These are phyloP conservation scores for Pangasius sanitwongsei DNA, from an alignment of 2,797 vertebrate genomes.

Conservation along the genomic window DNA sequence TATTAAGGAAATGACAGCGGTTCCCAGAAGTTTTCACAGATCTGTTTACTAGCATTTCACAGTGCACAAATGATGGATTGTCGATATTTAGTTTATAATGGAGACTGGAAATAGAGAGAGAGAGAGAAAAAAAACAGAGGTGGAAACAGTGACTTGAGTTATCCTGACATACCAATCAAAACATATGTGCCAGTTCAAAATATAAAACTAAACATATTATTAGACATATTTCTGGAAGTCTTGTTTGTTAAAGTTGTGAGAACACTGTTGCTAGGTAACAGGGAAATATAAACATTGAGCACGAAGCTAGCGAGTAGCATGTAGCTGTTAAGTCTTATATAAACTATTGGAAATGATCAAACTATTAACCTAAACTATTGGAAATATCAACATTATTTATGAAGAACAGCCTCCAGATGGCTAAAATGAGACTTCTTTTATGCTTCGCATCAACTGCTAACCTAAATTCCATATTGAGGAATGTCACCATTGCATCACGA, in stretches of 20 bases:
- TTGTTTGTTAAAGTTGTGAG: not conserved
- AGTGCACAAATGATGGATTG: not conserved
- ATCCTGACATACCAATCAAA: not conserved
- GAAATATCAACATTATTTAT: not conserved
- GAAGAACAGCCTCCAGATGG: not conserved
- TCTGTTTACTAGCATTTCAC: not conserved
- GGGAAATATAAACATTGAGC: not conserved
- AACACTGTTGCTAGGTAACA: not conserved
- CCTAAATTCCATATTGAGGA: not conserved
- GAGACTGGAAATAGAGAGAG: not conserved
- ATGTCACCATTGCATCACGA: not conserved
- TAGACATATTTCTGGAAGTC: not conserved
- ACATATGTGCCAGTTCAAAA: not conserved
- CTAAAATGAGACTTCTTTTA: not conserved
- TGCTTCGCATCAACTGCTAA: not conserved
- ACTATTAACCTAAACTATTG: not conserved
- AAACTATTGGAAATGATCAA: not conserved
- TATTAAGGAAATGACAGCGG: not conserved
- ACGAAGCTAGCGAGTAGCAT: not conserved
- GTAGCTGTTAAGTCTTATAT: not conserved
- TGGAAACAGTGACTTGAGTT: not conserved
- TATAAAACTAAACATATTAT: not conserved
- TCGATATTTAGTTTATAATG: not conserved
- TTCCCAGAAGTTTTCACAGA: conserved; percentile 5
- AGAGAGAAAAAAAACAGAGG: not conserved